These are phyloP conservation scores for Peromyscus eremicus DNA, from an alignment of 2,797 vertebrate genomes.

Conservation along the genomic window DNA sequence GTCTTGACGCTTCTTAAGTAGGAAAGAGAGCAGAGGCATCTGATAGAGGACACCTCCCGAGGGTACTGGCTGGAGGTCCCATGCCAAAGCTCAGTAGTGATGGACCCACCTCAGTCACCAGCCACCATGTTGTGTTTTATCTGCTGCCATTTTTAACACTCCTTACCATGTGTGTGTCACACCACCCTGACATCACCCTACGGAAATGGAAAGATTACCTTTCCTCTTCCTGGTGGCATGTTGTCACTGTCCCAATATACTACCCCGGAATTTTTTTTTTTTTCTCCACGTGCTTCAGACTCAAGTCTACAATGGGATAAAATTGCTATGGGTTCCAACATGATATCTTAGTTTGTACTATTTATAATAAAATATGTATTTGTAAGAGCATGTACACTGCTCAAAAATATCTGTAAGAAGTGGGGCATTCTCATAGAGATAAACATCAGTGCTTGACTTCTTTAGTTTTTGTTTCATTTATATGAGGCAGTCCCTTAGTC, in stretches of 20 bases:
- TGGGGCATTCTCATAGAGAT: background rate
- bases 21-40: background rate
- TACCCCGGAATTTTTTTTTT: background rate
- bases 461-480: background rate
- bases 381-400: background rate
- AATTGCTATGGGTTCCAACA: background rate
- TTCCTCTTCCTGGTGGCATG: background rate
- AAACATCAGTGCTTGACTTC: background rate
- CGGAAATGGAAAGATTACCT: background rate
- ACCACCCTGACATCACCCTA: background rate
- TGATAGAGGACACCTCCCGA: accelerated
- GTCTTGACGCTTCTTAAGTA: no score
- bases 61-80: background rate
- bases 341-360: background rate
- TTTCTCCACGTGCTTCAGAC: background rate
- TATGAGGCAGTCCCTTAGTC: background rate
- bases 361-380: background rate
- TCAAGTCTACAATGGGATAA: no score
- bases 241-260: background rate
- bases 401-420: conserved; percentile 13
- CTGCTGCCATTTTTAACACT: background rate
- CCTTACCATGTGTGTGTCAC: background rate
- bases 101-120: background rate
- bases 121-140: background rate
- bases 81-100: background rate